These are phyloP conservation scores for Stenoptilia bipunctidactyla DNA, from an alignment of 2,888 invertebrate genomes.

Conservation along the genomic window DNA sequence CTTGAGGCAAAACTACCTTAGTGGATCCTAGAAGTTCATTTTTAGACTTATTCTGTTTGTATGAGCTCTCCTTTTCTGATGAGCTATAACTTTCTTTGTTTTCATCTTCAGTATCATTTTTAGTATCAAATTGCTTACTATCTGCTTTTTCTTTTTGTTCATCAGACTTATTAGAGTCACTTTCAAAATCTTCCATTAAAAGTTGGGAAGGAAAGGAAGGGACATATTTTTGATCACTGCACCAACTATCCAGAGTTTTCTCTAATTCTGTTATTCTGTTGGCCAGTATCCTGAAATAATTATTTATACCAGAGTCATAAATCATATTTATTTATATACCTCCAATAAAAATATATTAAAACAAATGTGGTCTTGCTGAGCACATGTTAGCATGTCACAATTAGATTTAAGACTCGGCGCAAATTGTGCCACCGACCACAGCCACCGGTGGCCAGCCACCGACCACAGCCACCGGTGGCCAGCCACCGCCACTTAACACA, in stretches of 20 bases:
- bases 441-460: too few species aligned
- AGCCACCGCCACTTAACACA: too few species aligned
- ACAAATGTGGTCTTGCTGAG: too few species aligned
- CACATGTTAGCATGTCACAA: too few species aligned
- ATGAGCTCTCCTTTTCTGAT: slow-evolving; percentile 15
- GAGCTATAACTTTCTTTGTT: slow-evolving; percentile 29
- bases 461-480: too few species aligned
- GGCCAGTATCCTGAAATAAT: slow-evolving; percentile 78
- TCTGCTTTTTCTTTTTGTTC: slow-evolving; percentile 31
- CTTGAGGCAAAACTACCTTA: slow-evolving; percentile 68
- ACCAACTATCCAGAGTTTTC: slow-evolving; percentile 76
- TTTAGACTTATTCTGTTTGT: slow-evolving; percentile 20
- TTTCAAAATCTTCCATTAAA: slow-evolving; percentile 69
- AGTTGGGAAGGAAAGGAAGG: slow-evolving; percentile 75
- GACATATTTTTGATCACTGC: slow-evolving; percentile 61
- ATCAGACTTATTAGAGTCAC: slow-evolving; percentile 35
- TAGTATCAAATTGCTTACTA: slow-evolving; percentile 21
- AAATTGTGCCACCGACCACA: too few species aligned
- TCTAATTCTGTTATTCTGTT: slow-evolving; percentile 86
- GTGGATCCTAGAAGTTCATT: slow-evolving; percentile 32
- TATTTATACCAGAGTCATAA: too few species aligned
- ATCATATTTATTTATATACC: too few species aligned
- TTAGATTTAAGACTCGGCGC: too few species aligned
- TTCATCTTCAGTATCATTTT: slow-evolving; percentile 49
- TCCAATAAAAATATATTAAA: too few species aligned